These are phyloP conservation scores for Coreius guichenoti DNA, from an alignment of 2,797 vertebrate genomes.

Conservation along the genomic window DNA sequence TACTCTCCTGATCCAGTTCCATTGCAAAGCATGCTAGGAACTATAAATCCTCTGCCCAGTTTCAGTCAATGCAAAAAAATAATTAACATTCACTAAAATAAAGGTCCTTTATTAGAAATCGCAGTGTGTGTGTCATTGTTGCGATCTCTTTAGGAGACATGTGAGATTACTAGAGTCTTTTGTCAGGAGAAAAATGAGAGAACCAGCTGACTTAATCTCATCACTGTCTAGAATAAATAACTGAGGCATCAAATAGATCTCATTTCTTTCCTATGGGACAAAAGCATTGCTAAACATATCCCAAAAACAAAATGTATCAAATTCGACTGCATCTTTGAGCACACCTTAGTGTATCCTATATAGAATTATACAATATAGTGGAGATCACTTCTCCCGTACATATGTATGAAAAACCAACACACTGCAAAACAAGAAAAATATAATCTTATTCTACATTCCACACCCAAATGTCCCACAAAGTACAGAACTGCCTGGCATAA, in stretches of 20 bases:
- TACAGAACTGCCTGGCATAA: slow-evolving; percentile 23
- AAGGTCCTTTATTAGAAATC: neutral
- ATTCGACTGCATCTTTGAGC: neutral
- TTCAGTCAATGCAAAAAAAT: neutral
- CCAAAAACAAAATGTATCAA: neutral
- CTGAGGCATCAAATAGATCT: neutral
- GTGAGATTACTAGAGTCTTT: neutral
- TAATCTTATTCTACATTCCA: neutral
- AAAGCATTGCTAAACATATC: slow-evolving; percentile 2
- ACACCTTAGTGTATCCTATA: neutral
- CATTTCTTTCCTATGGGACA: neutral
- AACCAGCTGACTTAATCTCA: neutral
- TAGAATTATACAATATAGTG: neutral
- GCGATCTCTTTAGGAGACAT: neutral
- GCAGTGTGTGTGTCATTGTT: neutral
- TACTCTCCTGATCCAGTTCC: neutral
- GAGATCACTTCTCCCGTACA: neutral
- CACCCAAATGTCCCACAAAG: slow-evolving; percentile 27
- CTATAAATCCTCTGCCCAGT: neutral
- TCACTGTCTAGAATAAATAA: neutral
- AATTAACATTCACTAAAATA: neutral
- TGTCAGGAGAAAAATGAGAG: neutral
- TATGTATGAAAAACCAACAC: slow-evolving; percentile 1
- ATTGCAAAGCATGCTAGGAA: no score
- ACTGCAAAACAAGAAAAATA: slow-evolving; percentile 24